A percentile compares a stretch with the other conserved stretches of the same genome.
Evolutionary conservation across 2,113 vertebrate species (phyloP).

Genomic region (Herpetotheres cachinnans): DNA sequence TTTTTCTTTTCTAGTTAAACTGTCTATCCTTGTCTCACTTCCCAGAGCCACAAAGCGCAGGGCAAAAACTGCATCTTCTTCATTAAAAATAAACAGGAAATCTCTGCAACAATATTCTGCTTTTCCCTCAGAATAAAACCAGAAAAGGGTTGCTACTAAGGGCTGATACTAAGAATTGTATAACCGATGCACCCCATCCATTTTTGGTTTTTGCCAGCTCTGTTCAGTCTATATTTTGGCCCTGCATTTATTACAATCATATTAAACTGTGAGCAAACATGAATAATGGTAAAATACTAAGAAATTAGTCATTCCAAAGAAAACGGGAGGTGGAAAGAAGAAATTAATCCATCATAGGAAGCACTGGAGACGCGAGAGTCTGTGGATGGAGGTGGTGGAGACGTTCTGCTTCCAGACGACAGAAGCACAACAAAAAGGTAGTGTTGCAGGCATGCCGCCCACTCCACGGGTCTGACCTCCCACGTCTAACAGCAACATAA

Average conservation of each 20-base stretch:
- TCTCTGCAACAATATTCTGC: neutral
- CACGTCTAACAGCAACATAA: neutral
- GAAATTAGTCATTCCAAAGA: neutral
- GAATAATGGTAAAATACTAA: neutral
- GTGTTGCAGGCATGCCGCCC: fast-evolving
- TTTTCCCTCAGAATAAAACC: neutral
- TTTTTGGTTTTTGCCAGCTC: neutral
- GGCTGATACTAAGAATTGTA: neutral
- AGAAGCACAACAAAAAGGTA: neutral
- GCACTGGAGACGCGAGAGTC: neutral
- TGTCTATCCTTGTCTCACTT: neutral
- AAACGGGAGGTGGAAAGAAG: neutral
- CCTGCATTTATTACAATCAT: neutral
- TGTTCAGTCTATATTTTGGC: neutral
- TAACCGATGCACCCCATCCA: neutral
- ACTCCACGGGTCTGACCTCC: neutral
- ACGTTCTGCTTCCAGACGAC: neutral
- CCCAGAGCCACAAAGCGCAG: neutral
- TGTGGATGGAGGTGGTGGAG: neutral
- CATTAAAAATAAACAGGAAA: neutral
- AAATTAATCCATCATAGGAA: neutral
- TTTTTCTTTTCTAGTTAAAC: neutral
- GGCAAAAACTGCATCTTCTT: neutral
- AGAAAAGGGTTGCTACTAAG: neutral
- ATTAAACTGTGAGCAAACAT: neutral